phyloP scores from a whole-genome alignment of 2,113 vertebrate genomes.

The Oreocharis arfaki region DNA sequence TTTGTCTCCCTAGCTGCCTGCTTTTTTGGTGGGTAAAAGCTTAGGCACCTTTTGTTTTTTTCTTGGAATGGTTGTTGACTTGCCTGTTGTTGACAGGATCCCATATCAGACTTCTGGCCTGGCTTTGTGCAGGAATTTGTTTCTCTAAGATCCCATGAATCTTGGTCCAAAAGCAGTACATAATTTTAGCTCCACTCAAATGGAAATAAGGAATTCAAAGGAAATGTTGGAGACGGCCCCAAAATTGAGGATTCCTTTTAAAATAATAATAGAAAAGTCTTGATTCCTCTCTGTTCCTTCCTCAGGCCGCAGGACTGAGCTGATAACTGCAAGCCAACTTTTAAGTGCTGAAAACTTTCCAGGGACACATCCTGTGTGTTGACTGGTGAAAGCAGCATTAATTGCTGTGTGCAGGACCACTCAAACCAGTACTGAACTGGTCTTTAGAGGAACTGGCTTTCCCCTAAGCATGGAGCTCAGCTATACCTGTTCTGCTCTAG shows the following conservation, averaged over 20 bases:
- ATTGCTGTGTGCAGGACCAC: neutral
- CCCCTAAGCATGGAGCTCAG: neutral
- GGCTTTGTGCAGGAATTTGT: neutral
- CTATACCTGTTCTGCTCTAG: neutral
- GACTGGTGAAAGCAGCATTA: neutral
- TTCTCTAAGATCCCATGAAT: neutral
- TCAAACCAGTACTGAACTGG: neutral
- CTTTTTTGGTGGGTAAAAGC: neutral
- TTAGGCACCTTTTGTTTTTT: neutral
- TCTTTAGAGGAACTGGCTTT: neutral
- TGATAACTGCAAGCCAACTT: neutral
- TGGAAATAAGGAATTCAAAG: neutral
- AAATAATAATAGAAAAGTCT: neutral
- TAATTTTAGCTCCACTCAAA: neutral
- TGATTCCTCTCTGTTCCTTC: neutral
- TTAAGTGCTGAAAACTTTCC: neutral
- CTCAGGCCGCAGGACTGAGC: neutral
- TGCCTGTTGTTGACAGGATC: neutral
- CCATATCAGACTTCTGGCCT: neutral
- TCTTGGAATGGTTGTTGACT: neutral
- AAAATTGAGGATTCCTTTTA: neutral
- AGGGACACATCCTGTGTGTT: neutral
- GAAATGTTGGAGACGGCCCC: neutral
- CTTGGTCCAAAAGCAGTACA: neutral
- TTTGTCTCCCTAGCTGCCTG: neutral